Evolutionary conservation across 2,113 vertebrate species (phyloP), one percentile per base, ranked within the genome.

Genomic region (Taurulus bubalis): DNA sequence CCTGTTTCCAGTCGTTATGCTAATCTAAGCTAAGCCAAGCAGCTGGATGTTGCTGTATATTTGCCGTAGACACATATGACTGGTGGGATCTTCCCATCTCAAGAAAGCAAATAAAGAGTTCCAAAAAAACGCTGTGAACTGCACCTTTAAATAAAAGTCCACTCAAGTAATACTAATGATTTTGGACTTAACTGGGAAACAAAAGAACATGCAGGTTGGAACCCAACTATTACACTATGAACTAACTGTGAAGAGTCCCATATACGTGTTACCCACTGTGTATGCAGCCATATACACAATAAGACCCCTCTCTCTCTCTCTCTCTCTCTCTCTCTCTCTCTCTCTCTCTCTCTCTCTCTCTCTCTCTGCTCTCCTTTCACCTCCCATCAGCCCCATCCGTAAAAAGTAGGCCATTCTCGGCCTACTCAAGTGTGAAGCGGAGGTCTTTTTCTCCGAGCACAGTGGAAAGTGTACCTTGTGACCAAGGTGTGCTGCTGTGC

Each of bases 401-500:
- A 42, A 64, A 34, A 83, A 88, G 79, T 82, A 69, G 69, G 74
- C 75, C 85, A 83, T 79, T 81, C 72, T 70, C 28, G 3, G 55
- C 55, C 83, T 88, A 86, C 90, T 91, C 75, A 15, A 86, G 79
- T 84, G 75, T 84, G 82, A 89, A 80, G 58, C 56, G 11, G 64
- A 80, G 20, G 20, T 62, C n/a, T 51, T 87, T 79, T 79, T 87
- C 76, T 92, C 71, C 69, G 83, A 89, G 74, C 82, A 38, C 85
- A 89, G 83, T 87, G 91, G 91, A 94, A 95, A 94, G 82, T 91
- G 89, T 77, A 91, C 84, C 86, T 82, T 89, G 86, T 92, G 86
- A 90, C 84, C 70, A 84, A 91, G 85, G 84, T 90, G 90, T 86
- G 88, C 82, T 84, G 85, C 85, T 20, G 75, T 87, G 87, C 91